Evolutionary conservation across 2,888 invertebrate species (phyloP).

Genomic region (Ophioninae sp.): DNA sequence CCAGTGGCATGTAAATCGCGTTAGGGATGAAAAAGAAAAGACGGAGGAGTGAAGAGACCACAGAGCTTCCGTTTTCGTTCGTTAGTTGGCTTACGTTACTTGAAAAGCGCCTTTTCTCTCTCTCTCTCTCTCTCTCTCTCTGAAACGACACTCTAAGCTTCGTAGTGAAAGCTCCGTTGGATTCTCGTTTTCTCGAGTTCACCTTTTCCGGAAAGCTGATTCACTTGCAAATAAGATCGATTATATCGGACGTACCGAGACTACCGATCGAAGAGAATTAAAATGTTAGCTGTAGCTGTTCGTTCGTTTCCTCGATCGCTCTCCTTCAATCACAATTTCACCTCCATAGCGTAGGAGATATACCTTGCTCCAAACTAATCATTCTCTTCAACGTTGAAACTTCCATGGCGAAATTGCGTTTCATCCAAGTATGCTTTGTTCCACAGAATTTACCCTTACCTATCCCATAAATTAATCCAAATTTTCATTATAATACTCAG

Average conservation of each 20-base stretch:
- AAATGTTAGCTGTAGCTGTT: slow-evolving; percentile 65
- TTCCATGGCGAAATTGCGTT: neutral
- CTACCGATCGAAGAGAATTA: slow-evolving; percentile 70
- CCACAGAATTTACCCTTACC: neutral
- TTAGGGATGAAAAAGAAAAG: slow-evolving; percentile 56
- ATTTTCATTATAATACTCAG: neutral
- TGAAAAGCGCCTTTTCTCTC: slow-evolving; percentile 64
- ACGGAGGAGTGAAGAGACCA: slow-evolving; percentile 51
- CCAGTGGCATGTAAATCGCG: slow-evolving; percentile 64
- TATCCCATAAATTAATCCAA: neutral
- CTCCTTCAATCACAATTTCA: slow-evolving; percentile 14
- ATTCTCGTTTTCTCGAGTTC: slow-evolving; percentile 39
- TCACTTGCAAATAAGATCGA: slow-evolving; percentile 76
- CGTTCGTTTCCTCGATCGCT: slow-evolving; percentile 32
- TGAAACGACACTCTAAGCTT: slow-evolving; percentile 57
- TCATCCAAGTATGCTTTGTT: neutral
- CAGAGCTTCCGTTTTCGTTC: slow-evolving; percentile 63
- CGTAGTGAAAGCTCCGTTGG: slow-evolving; percentile 33
- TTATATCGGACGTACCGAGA: slow-evolving; percentile 72
- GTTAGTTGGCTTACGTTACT: slow-evolving; percentile 65
- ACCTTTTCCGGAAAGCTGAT: slow-evolving; percentile 64
- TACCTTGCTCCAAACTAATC: slow-evolving; percentile 4
- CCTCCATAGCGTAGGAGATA: slow-evolving; percentile 1
- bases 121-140: slow-evolving; percentile 45
- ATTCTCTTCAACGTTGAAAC: slow-evolving; percentile 14